Percentiles rank a stretch among this genome's conserved stretches.
Evolutionary conservation across 2,113 vertebrate genomes (phyloP).

Genomic region (Aepyceros melampus): DNA sequence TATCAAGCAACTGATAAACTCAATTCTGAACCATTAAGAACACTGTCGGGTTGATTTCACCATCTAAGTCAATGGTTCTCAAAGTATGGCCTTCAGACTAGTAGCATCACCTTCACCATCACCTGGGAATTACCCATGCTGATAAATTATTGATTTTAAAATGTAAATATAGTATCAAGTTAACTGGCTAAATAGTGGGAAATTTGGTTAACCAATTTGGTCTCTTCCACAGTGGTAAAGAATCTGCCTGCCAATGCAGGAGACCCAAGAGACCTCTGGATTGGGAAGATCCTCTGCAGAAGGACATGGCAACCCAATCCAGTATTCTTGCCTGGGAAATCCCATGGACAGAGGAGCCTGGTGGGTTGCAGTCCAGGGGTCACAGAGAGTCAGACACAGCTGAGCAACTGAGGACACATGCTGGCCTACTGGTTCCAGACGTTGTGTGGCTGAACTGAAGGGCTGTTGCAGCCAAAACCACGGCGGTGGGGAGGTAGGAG

Average conservation of each 20-base stretch:
- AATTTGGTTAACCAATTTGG: background rate
- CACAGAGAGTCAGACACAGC: background rate
- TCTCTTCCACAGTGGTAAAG: background rate
- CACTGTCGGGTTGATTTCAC: background rate
- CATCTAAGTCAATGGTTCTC: background rate
- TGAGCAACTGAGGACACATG: background rate
- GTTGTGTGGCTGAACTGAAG: background rate
- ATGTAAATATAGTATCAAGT: background rate
- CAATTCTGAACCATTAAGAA: background rate
- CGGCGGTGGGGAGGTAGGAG: fast-evolving
- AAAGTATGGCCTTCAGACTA: background rate
- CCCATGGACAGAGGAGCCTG: background rate
- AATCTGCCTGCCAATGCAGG: background rate
- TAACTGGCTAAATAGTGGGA: background rate
- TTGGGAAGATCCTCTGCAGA: background rate
- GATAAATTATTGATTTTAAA: background rate
- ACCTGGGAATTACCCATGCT: background rate
- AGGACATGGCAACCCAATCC: background rate
- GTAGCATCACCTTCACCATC: background rate
- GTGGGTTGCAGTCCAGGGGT: background rate
- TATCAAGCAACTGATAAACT: background rate
- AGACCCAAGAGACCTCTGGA: background rate
- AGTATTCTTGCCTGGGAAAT: background rate
- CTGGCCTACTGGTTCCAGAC: background rate
- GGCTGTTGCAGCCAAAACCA: background rate